Conservation (phyloP, 2,797 vertebrate genomes). For the Clamator glandarius region DNA sequence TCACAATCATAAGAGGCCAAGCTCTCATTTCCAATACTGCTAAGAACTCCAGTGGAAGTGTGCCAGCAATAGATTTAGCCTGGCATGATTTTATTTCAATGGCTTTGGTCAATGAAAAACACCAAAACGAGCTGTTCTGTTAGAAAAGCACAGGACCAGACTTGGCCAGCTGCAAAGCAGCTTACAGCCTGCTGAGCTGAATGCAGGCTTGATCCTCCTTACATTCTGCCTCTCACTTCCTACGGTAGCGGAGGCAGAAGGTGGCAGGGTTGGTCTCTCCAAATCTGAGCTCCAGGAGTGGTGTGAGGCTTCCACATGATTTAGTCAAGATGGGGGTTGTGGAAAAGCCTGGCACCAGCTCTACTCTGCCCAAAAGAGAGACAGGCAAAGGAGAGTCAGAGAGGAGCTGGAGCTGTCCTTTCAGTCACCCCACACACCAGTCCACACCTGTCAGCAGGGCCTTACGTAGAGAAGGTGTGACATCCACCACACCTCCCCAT, state of each 20-base stretch:
- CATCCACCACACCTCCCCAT: background rate
- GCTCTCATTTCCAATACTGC: conserved; percentile 46
- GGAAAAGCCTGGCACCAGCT: background rate
- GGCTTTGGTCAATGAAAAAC: conserved; percentile 3
- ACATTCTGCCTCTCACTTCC: background rate
- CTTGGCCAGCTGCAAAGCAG: conserved; percentile 16
- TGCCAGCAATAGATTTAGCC: conserved; percentile 52
- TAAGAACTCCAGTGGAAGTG: conserved; percentile 37
- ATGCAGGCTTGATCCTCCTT: background rate
- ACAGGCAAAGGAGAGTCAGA: background rate
- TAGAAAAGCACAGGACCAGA: conserved; percentile 15
- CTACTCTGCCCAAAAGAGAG: background rate
- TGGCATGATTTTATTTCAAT: conserved; percentile 29
- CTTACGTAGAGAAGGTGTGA: background rate
- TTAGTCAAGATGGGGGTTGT: background rate
- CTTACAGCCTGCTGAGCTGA: background rate
- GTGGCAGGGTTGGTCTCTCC: background rate
- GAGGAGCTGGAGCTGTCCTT: background rate
- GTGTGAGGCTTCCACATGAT: background rate
- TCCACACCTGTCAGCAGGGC: background rate
- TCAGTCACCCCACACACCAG: background rate
- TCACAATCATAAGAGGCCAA: conserved; percentile 31
- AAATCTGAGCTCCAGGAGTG: background rate
- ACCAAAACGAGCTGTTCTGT: background rate
- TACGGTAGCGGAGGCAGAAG: background rate